Base-by-base conservation (phyloP, 2,888 invertebrate species). In the Tachina grossa region DNA sequence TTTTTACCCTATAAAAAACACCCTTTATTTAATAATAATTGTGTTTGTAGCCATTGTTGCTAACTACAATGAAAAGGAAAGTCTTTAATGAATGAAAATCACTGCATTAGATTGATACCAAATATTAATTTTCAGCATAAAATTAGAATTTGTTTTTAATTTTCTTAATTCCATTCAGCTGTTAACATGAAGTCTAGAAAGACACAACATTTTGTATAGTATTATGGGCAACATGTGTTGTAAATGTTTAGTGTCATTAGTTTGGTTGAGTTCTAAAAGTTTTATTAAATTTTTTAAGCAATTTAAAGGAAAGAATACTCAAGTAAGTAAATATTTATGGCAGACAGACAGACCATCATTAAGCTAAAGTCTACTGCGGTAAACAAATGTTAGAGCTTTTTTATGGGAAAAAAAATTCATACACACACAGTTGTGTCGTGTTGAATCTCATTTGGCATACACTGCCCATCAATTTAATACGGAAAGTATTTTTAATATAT, bases 151-250 rank as follows among this genome's bases (percentile, higher is more conserved):
- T 55, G n/a, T 61, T 41, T 14, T 55, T 75, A 69, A 82, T 55
- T 19, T 66, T 47, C 14, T 55, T 78, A 69, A 82, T 91, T 89
- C 89, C 87, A 88, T 89, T 88, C 91, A 91, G 90, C 90, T 92
- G 92, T 89, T 90, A 89, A 88, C 85, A 75, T 16, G 41, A 31
- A 47, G 65, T 22, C 55, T 59, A 61, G 43, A 14, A 69, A 13
- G 22, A 41, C 11, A 68, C 13, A 72, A 66, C 9, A 53, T 53
- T 53, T 41, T 41, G 19, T 9, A 16, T 31, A 5, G 31, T 41
- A 53, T 8, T 51, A 69, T 39, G 66, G 57, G 88, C 61, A 78
- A 41, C 83, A 78, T 78, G 72, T 83, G 83, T 74, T 61, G 59
- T 68, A 83, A 78, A 78, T 83, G 78, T 78, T 89, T 89, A 89